Percentiles rank a stretch among this genome's conserved stretches.
Evolutionary conservation across 2,888 invertebrate genomes (phyloP).

Genomic region (Gerris lacustris): DNA sequence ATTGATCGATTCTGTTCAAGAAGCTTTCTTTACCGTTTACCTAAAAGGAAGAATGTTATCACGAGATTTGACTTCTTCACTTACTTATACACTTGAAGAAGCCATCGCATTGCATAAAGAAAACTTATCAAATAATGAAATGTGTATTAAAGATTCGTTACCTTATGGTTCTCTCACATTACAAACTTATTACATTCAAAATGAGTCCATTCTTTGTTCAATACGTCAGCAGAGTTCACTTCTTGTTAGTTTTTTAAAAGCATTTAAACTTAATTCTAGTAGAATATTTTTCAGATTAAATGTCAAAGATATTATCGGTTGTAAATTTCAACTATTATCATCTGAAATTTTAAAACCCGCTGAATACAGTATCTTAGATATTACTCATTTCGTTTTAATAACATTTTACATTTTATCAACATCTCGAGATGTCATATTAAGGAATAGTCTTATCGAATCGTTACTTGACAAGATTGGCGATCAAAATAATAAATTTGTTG

Average conservation of each 20-base stretch:
- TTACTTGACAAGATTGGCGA: background rate
- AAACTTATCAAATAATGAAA: constrained; percentile 28
- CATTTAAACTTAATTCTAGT: constrained; percentile 2
- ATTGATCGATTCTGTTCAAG: constrained; percentile 43
- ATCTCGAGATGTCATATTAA: constrained; percentile 12
- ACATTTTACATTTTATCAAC: constrained; percentile 21
- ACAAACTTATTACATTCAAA: constrained; percentile 40
- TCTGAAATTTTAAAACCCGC: background rate
- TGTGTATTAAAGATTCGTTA: constrained; percentile 28
- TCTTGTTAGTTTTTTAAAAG: constrained; percentile 28
- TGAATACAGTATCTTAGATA: constrained; percentile 20
- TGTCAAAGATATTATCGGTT: background rate
- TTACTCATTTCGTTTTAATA: constrained; percentile 19
- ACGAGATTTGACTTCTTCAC: constrained; percentile 39
- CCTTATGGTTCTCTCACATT: constrained; percentile 36
- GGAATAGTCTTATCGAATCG: constrained; percentile 9
- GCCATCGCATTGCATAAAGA: constrained; percentile 38
- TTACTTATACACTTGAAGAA: constrained; percentile 42
- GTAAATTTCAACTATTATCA: background rate
- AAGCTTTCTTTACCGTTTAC: constrained; percentile 54
- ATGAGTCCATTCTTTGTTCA: constrained; percentile 42
- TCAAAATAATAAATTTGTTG: background rate
- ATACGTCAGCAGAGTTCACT: constrained; percentile 45
- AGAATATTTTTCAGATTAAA: background rate
- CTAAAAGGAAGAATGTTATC: constrained; percentile 42